A percentile compares a stretch with the other conserved stretches of the same genome.
Conservation (phyloP, 2,797 vertebrate genomes). For the Tympanoctomys barrerae region DNA sequence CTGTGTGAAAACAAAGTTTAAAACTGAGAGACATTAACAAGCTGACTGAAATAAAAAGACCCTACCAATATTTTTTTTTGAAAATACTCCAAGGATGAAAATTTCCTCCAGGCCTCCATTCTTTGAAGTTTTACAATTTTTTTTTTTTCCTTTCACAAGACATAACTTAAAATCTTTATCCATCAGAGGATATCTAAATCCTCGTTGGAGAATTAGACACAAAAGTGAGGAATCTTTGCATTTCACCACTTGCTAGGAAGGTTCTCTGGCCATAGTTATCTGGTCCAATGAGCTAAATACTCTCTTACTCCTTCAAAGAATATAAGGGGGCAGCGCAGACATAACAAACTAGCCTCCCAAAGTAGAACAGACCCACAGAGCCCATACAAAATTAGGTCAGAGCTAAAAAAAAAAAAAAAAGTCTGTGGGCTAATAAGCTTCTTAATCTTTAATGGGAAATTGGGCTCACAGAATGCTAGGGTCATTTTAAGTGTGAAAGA, state of each 20-base stretch:
- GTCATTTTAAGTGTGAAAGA: not conserved
- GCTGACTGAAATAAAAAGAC: not conserved
- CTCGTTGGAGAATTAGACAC: not conserved
- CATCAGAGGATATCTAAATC: slow-evolving; percentile 22
- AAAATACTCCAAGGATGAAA: not conserved
- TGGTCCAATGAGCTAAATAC: slow-evolving; percentile 29
- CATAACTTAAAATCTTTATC: slow-evolving; percentile 40
- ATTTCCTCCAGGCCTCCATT: not conserved
- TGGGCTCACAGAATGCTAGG: not conserved
- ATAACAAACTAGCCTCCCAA: slow-evolving; percentile 17
- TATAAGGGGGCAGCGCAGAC: slow-evolving; percentile 45
- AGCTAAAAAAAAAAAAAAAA: slow-evolving; percentile 59
- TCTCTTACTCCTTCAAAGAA: slow-evolving; percentile 53
- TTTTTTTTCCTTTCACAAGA: slow-evolving; percentile 25
- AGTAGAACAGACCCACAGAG: slow-evolving; percentile 62
- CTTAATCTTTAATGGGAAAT: slow-evolving; percentile 60
- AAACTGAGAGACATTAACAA: slow-evolving; percentile 10
- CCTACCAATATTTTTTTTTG: not conserved
- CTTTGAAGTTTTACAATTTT: slow-evolving; percentile 61
- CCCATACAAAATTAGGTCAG: slow-evolving; percentile 63
- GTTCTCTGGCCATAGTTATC: not conserved
- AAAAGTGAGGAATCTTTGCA: not conserved
- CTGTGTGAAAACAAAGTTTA: slow-evolving; percentile 45
- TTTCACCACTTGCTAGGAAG: not conserved
- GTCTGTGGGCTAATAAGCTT: slow-evolving; percentile 39